phyloP scores from a whole-genome alignment of 2,888 invertebrate genomes.

The Podotricha telesiphe region DNA sequence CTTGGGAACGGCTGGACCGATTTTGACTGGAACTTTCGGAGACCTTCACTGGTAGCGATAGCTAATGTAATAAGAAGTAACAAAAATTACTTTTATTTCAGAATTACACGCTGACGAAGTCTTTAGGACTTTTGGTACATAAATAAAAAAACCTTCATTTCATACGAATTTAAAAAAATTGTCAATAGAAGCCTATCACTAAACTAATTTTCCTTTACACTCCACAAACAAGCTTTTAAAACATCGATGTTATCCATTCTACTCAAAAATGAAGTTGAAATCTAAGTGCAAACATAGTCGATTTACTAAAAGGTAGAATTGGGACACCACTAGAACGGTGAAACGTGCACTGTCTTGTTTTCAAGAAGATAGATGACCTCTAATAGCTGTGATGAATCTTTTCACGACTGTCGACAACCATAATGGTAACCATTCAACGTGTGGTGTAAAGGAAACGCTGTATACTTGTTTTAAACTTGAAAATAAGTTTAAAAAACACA shows the following conservation, averaged over 20 bases:
- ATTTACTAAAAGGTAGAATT: slow-evolving; percentile 1
- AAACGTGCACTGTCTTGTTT: slow-evolving; percentile 9
- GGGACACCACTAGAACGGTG: background rate
- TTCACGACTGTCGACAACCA: background rate
- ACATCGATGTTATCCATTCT: background rate
- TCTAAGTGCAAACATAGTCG: background rate
- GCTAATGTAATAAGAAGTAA: no score
- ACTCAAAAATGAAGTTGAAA: background rate
- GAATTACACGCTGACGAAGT: no score
- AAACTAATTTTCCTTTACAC: no score
- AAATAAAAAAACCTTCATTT: no score
- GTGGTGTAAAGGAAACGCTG: background rate
- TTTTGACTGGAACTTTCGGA: no score
- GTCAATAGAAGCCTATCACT: no score
- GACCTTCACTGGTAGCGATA: no score
- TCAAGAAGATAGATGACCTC: slow-evolving; percentile 19
- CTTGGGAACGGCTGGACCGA: no score
- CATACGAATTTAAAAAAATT: no score
- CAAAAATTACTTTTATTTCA: no score
- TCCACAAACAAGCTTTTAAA: background rate
- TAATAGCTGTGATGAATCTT: slow-evolving; percentile 19
- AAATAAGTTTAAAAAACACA: background rate
- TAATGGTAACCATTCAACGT: slow-evolving; percentile 5
- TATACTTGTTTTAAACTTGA: background rate
- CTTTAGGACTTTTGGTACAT: no score